phyloP scores from a whole-genome alignment of 2,888 invertebrate species.

The Epirrhoe tristata region DNA sequence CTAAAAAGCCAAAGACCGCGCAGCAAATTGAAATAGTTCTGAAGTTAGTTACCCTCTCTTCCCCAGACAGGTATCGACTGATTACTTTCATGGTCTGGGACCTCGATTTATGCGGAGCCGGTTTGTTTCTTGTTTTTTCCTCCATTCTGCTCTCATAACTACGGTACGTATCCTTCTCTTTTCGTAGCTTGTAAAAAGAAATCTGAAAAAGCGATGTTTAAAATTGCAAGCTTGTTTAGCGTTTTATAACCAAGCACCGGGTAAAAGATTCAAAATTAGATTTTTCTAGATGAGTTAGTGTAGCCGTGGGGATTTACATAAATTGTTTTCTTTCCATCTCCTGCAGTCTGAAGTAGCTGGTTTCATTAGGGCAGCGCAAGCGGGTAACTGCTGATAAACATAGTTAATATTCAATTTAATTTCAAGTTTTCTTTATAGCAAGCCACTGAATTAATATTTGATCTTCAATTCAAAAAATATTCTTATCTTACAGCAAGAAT shows the following conservation, averaged over 20 bases:
- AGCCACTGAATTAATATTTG: not conserved
- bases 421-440: not conserved
- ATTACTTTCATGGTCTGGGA: conserved; percentile 22
- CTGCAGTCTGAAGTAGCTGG: not conserved
- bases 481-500: too few species aligned
- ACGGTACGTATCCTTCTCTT: not conserved
- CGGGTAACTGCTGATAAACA: not conserved
- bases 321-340: conserved; percentile 16
- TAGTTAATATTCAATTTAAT: not conserved
- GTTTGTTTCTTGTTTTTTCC: conserved; percentile 14
- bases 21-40: conserved; percentile 34
- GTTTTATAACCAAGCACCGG: conserved; percentile 12
- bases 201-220: conserved; percentile 22
- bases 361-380: conserved; percentile 1
- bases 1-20: conserved; percentile 24
- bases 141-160: not conserved
- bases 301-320: conserved; percentile 6
- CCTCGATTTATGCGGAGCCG: not conserved
- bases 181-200: conserved; percentile 9
- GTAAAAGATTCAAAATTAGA: conserved; percentile 20
- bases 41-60: conserved; percentile 29
- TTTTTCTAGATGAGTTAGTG: conserved; percentile 16
- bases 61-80: conserved; percentile 28
- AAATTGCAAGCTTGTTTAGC: conserved; percentile 19
- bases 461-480: not conserved